Conservation (phyloP, 2,113 vertebrate species). For the Vulpes ferrilata region DNA sequence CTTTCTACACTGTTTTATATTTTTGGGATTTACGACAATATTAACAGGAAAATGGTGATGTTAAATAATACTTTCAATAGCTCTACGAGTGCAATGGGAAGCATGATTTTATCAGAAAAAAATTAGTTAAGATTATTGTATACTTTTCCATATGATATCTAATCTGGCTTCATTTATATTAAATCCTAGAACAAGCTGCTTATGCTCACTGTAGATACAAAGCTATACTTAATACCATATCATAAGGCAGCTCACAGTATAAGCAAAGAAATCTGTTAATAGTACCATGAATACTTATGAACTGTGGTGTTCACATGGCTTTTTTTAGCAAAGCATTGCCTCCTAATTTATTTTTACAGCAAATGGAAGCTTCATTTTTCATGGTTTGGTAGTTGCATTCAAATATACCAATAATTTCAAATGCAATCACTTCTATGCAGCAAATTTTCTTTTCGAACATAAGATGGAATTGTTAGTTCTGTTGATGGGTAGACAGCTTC, state of each 20-base stretch:
- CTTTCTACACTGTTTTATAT: conserved; percentile 66
- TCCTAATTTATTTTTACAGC: conserved; percentile 88
- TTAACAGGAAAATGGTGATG: conserved; percentile 87
- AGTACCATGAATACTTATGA: conserved; percentile 86
- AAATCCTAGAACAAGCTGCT: conserved; percentile 85
- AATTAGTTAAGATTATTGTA: conserved; percentile 87
- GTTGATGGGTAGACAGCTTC: conserved; percentile 71
- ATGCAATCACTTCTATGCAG: conserved; percentile 81
- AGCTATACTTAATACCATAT: conserved; percentile 80
- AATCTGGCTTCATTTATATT: conserved; percentile 86
- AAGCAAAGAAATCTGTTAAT: conserved; percentile 87
- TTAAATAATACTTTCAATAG: conserved; percentile 88
- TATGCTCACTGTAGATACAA: conserved; percentile 84
- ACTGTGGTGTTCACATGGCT: conserved; percentile 82
- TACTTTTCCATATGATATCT: conserved; percentile 86
- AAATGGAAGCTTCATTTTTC: conserved; percentile 85
- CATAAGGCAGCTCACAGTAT: conserved; percentile 78
- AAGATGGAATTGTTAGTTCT: conserved; percentile 76
- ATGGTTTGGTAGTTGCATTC: conserved; percentile 86
- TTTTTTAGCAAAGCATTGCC: conserved; percentile 84
- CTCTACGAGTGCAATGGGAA: conserved; percentile 85
- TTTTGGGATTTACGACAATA: conserved; percentile 86
- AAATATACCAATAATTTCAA: conserved; percentile 86
- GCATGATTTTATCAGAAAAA: conserved; percentile 86
- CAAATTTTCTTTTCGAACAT: conserved; percentile 79